A percentile compares a stretch with the other conserved stretches of the same genome.
These are phyloP conservation scores for Halichondria panicea DNA, from an alignment of 37 sponge, comb jelly and placozoan species.

Conservation along the genomic window DNA sequence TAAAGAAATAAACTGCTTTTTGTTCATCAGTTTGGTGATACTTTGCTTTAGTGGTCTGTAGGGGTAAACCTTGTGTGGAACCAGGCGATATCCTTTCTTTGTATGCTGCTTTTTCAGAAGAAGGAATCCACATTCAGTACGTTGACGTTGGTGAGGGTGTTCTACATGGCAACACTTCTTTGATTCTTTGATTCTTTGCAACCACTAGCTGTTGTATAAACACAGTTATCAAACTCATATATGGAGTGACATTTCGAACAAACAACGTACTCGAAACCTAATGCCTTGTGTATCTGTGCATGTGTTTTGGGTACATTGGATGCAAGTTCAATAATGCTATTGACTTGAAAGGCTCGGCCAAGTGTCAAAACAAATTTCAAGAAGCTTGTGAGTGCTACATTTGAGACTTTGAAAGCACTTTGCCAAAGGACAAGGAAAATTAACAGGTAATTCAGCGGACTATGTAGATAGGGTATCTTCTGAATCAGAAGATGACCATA, in stretches of 20 bases:
- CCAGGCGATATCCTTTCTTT: neutral
- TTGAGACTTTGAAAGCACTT: conserved; percentile 36
- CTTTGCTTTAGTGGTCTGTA: conserved; percentile 18
- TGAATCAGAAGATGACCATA: too few relatives aligned
- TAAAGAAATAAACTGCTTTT: too few relatives aligned
- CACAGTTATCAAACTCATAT: conserved; percentile 49
- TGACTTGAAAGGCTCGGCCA: conserved; percentile 26
- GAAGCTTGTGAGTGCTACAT: conserved; percentile 24
- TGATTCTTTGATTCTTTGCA: conserved; percentile 21
- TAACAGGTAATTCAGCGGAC: neutral
- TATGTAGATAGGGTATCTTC: too few relatives aligned
- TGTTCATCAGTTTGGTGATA: conserved; percentile 2
- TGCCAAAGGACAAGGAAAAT: conserved; percentile 50
- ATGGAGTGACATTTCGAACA: conserved; percentile 56
- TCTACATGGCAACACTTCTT: conserved; percentile 46
- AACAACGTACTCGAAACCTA: conserved; percentile 40
- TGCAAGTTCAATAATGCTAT: conserved; percentile 2
- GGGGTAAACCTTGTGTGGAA: conserved; percentile 45
- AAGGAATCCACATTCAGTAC: conserved; percentile 23
- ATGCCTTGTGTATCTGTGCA: neutral
- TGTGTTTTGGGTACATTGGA: neutral
- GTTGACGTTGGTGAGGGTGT: conserved; percentile 30
- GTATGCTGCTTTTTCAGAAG: conserved; percentile 22
- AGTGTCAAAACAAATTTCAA: conserved; percentile 10
- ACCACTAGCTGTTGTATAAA: conserved; percentile 1